Base-by-base conservation (phyloP, 1,140 invertebrate genomes). In the Daktulosphaira vitifoliae region DNA sequence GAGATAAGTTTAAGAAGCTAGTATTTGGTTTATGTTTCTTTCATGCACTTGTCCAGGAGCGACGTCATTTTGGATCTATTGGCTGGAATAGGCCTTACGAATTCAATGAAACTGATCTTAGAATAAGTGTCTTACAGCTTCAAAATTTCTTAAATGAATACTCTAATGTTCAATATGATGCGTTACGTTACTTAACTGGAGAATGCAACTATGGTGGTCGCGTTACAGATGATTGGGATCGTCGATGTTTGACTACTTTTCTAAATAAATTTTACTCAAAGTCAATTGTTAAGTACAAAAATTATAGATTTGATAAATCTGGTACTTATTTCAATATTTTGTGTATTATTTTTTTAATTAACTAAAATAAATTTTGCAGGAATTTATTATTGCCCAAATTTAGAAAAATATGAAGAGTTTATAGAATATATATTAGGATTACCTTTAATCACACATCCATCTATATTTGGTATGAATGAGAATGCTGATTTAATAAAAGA, bases 201-300 rank as follows among this genome's bases (percentile, higher is more conserved):
- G 93, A 97, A 78, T 97, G 93, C 73, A 96, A 96, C 78, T 98
- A 98, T 71, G 95, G 95, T 22, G 93, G 95, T 0, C 81, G 90
- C 72, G 92, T 97, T 1, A 96, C 92, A 0, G 93, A 97, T 73
- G 88, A 95, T 71, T 94, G 91, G 89, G 95, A 98, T 78, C 80
- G 92, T 46, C 80, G 92, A 50, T 89, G 87, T 3, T 77, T 98
- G 15, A 85, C 81, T 67, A 94, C 91, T 4, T 86, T 93, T 65
- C 77, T 97, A 8, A 78, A 78, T 65, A 86, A 85, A 70, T 96
- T 89, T 74, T 96, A 92, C 75, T 86, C 82, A 70, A 50, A 71
- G 48, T 38, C 72, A 52, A 16, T 76, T 3, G 44, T 78, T 2
- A 48, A 68, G 7, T 54, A 73, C 8, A 71, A 77, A 8, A 66